Percentiles rank a stretch among this genome's conserved stretches.
Evolutionary conservation across 2,888 invertebrate genomes (phyloP).

Genomic region (Steinernema hermaphroditum): DNA sequence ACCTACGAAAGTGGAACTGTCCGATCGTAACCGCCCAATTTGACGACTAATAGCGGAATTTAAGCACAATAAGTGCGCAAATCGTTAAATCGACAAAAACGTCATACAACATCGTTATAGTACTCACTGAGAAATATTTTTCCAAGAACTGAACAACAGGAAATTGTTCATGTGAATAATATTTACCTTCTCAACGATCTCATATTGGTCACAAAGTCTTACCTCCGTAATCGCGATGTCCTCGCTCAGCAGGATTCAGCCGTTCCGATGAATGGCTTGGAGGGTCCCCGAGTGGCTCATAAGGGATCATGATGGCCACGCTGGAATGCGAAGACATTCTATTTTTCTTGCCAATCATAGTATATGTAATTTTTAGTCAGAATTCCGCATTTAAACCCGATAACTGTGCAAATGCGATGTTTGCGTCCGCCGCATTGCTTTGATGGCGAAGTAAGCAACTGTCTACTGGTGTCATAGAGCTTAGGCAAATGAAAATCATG

Average conservation of each 20-base stretch:
- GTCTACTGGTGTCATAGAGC: neutral
- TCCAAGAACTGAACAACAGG: neutral
- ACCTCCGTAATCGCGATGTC: slow-evolving; percentile 23
- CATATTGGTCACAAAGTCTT: neutral
- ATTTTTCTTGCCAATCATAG: too few species aligned
- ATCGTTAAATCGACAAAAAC: neutral
- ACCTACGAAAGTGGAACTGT: too few species aligned
- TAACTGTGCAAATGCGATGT: too few species aligned
- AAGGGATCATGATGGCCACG: slow-evolving; percentile 6
- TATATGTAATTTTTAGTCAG: too few species aligned
- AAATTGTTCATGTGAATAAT: neutral
- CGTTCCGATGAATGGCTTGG: neutral
- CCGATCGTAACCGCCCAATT: neutral
- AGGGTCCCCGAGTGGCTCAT: neutral
- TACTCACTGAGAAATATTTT: neutral
- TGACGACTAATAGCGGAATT: neutral
- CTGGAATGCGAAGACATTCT: too few species aligned
- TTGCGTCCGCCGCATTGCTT: too few species aligned
- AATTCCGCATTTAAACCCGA: too few species aligned
- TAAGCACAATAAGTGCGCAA: neutral
- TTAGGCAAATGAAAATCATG: neutral
- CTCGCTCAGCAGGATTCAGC: neutral
- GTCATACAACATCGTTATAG: neutral
- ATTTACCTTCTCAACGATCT: neutral
- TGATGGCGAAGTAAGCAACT: too few species aligned